These are phyloP conservation scores for Sinocyclocheilus rhinocerous DNA, from an alignment of 2,113 vertebrate species.

Conservation along the genomic window DNA sequence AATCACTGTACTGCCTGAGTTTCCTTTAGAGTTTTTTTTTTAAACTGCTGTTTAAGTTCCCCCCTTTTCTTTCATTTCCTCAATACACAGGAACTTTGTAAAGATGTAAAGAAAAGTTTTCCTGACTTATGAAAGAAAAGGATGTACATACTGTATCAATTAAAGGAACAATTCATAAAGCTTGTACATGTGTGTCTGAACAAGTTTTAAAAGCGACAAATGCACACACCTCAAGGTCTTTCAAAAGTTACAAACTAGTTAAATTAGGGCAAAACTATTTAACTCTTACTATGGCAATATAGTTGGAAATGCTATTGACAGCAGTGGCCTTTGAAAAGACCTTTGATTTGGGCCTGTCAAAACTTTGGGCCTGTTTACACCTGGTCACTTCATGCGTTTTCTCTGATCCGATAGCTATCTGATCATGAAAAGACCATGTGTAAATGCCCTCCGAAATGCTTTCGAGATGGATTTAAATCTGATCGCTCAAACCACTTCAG, in stretches of 20 bases:
- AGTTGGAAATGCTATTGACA: neutral
- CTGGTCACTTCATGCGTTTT: too few relatives aligned
- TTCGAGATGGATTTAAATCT: too few relatives aligned
- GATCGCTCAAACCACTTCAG: too few relatives aligned
- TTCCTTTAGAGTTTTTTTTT: slow-evolving; percentile 57
- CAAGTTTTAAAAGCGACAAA: neutral
- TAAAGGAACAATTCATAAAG: slow-evolving; percentile 81
- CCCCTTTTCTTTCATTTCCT: slow-evolving; percentile 77
- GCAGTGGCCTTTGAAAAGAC: neutral
- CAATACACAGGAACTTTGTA: slow-evolving; percentile 82
- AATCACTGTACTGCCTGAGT: slow-evolving; percentile 42
- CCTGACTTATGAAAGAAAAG: slow-evolving; percentile 87
- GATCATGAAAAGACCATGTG: too few relatives aligned
- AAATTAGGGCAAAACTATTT: neutral
- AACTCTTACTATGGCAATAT: neutral
- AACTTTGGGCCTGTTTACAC: neutral
- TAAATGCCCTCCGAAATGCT: too few relatives aligned
- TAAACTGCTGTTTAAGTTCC: slow-evolving; percentile 75
- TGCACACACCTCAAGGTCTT: neutral
- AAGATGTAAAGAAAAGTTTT: slow-evolving; percentile 86
- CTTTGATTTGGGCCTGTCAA: neutral
- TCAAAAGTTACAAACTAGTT: neutral
- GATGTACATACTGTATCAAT: slow-evolving; percentile 91
- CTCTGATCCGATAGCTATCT: too few relatives aligned
- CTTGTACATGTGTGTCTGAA: slow-evolving; percentile 64